Evolutionary conservation across 2,888 invertebrate species (phyloP).

Genomic region (Hirtodrosophila cameraria): DNA sequence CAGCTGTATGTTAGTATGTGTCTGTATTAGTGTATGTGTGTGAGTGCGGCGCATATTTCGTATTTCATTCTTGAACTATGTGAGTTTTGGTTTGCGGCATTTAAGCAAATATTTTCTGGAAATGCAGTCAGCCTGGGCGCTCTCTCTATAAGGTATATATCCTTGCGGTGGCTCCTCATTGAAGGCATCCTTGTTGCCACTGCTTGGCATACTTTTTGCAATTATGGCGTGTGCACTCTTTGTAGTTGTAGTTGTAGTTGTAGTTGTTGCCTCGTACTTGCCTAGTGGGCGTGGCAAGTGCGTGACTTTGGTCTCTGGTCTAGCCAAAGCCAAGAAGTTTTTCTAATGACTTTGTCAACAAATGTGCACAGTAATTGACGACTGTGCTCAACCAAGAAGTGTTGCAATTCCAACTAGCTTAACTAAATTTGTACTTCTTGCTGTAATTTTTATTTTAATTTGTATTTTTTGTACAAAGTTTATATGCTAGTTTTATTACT

Average conservation of each 20-base stretch:
- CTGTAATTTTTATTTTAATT: not conserved
- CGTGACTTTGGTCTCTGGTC: constrained; percentile 69
- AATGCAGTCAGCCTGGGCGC: constrained; percentile 52
- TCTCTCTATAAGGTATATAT: constrained; percentile 34
- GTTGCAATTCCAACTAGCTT: not conserved
- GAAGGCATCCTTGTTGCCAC: constrained; percentile 31
- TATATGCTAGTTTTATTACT: not conserved
- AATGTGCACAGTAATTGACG: constrained; percentile 42
- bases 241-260: too few relatives aligned
- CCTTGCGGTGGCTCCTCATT: constrained; percentile 6
- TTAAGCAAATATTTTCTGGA: constrained; percentile 74
- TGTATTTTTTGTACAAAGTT: not conserved
- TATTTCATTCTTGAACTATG: constrained; percentile 73
- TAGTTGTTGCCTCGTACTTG: constrained; percentile 1
- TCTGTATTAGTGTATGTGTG: constrained; percentile 10
- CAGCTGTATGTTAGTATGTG: constrained; percentile 24
- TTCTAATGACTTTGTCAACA: constrained; percentile 62
- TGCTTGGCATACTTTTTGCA: constrained; percentile 43
- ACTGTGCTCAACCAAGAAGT: constrained; percentile 4
- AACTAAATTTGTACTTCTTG: not conserved
- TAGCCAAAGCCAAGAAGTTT: constrained; percentile 49
- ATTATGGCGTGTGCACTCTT: constrained; percentile 43
- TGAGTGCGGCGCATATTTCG: constrained; percentile 51
- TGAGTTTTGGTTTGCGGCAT: constrained; percentile 77
- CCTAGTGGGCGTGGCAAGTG: constrained; percentile 44